phyloP scores from a whole-genome alignment of 2,113 vertebrate species.

The Verasper variegatus region DNA sequence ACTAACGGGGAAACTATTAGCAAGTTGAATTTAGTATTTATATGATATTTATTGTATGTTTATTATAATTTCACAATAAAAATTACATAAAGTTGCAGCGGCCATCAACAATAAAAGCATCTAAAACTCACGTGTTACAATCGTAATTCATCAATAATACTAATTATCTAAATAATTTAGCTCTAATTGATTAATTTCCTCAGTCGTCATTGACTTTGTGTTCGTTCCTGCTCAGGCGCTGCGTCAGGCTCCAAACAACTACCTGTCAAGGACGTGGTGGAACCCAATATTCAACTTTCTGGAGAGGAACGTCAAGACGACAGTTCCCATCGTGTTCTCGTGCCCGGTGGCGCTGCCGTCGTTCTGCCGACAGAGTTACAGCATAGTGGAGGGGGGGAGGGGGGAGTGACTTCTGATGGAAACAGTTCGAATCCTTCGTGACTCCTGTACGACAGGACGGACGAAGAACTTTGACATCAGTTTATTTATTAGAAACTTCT shows the following conservation, averaged over 20 bases:
- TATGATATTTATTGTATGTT: no score
- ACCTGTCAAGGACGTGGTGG: conserved; percentile 93
- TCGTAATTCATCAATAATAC: no score
- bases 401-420: conserved; percentile 51
- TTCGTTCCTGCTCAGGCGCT: conserved; percentile 78
- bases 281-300: conserved; percentile 92
- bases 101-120: no score
- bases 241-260: conserved; percentile 88
- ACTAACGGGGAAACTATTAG: no score
- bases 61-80: no score
- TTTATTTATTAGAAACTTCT: not conserved
- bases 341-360: conserved; percentile 89
- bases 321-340: conserved; percentile 89
- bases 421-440: not conserved
- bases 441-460: not conserved
- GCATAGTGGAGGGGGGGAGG: conserved; percentile 86
- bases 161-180: not conserved
- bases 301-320: conserved; percentile 90
- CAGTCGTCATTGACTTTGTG: no score
- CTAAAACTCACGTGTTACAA: no score
- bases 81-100: no score
- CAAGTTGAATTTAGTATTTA: no score
- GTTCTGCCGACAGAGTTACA: conserved; percentile 90
- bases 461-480: not conserved
- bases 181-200: not conserved